Conservation (phyloP, 2,888 invertebrate species). For the Synergus gifuensis region DNA sequence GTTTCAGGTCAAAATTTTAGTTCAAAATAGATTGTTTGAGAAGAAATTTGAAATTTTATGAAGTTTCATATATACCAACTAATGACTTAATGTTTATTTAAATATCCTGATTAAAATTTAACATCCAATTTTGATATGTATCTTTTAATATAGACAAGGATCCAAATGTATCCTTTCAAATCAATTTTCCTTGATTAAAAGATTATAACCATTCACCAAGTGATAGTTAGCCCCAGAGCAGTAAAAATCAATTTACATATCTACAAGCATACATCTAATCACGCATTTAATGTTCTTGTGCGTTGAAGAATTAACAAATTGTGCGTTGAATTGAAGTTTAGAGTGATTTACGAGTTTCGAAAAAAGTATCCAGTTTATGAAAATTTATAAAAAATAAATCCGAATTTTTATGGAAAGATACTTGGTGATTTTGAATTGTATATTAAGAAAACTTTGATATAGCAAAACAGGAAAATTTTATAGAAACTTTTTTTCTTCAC, state of each 20-base stretch:
- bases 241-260: conserved; percentile 33
- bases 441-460: too few relatives aligned
- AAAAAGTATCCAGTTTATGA: not conserved
- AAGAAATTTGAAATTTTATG: not conserved
- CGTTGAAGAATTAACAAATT: conserved; percentile 21
- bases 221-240: conserved; percentile 19
- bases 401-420: too few relatives aligned
- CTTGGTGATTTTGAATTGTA: too few relatives aligned
- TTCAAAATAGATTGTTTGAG: not conserved
- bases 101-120: not conserved
- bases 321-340: conserved; percentile 16
- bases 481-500: not conserved
- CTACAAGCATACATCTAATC: conserved; percentile 19
- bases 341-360: conserved; percentile 1
- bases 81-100: not conserved
- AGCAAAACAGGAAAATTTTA: not conserved
- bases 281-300: conserved; percentile 8
- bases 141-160: not conserved
- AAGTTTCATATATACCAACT: not conserved
- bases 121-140: conserved; percentile 25
- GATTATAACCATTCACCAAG: not conserved
- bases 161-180: not conserved
- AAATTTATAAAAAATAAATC: not conserved
- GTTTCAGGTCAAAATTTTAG: not conserved
- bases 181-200: not conserved